A percentile compares a stretch with the other conserved stretches of the same genome.
Evolutionary conservation across 2,797 vertebrate species (phyloP).

Genomic region (Melanotaenia boesemani): DNA sequence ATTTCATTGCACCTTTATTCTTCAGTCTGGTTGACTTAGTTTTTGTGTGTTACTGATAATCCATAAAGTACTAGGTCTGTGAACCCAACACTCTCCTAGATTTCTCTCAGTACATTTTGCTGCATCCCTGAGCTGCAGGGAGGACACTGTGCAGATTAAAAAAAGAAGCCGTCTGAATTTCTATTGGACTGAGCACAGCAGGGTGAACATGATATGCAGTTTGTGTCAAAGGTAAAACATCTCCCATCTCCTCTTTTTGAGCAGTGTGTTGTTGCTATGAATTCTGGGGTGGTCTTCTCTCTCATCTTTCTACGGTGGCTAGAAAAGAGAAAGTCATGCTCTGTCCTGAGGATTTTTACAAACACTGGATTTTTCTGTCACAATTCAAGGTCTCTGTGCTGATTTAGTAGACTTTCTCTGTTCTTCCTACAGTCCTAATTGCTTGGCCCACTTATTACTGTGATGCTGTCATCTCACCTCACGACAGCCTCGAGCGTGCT

Average conservation of each 20-base stretch:
- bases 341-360: slow-evolving; percentile 31
- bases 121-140: slow-evolving; percentile 39
- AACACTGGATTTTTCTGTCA: slow-evolving; percentile 44
- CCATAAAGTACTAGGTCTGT: slow-evolving; percentile 18
- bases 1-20: background rate
- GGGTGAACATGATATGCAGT: slow-evolving; percentile 56
- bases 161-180: slow-evolving; percentile 44
- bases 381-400: slow-evolving; percentile 24
- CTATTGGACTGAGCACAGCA: slow-evolving; percentile 48
- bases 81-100: slow-evolving; percentile 5
- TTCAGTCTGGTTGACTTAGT: background rate
- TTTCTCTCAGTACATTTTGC: slow-evolving; percentile 40
- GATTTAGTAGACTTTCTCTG: slow-evolving; percentile 45
- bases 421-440: slow-evolving; percentile 60
- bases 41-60: slow-evolving; percentile 7
- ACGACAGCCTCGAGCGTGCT: slow-evolving; percentile 41
- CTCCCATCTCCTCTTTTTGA: slow-evolving; percentile 22
- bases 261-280: slow-evolving; percentile 29
- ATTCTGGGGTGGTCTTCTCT: slow-evolving; percentile 44
- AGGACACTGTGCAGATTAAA: slow-evolving; percentile 54
- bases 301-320: slow-evolving; percentile 7
- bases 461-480: slow-evolving; percentile 59
- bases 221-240: slow-evolving; percentile 58
- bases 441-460: slow-evolving; percentile 63
- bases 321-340: slow-evolving; percentile 35